Evolutionary conservation across 2,888 invertebrate species (phyloP).

Genomic region (Conistra vaccinii): DNA sequence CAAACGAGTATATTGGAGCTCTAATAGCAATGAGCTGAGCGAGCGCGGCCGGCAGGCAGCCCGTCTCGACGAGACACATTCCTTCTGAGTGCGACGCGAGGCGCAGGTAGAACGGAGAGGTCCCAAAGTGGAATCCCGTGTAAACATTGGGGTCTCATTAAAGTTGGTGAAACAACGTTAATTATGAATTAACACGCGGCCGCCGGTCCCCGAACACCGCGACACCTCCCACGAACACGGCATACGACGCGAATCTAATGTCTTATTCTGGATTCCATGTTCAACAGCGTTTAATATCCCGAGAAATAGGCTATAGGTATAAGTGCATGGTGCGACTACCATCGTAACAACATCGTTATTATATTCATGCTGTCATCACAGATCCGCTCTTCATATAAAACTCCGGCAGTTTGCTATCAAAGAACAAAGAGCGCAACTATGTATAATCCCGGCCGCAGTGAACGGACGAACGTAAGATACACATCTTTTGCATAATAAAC

Average conservation of each 20-base stretch:
- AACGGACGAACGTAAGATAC: constrained; percentile 13
- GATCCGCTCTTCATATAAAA: neutral
- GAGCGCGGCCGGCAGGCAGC: neutral
- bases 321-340: neutral
- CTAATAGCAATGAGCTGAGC: neutral
- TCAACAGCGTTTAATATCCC: constrained; percentile 48
- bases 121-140: constrained; percentile 74
- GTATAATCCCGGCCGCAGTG: neutral
- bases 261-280: constrained; percentile 60
- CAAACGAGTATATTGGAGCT: neutral
- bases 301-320: constrained; percentile 44
- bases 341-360: neutral
- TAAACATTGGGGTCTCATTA: constrained; percentile 78
- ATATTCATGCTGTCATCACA: constrained; percentile 3
- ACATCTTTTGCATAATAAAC: constrained; percentile 24
- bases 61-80: constrained; percentile 1
- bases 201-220: constrained; percentile 47
- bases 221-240: constrained; percentile 22
- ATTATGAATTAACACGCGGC: constrained; percentile 76
- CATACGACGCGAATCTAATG: constrained; percentile 34
- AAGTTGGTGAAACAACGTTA: constrained; percentile 78
- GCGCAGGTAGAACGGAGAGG: constrained; percentile 38
- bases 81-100: constrained; percentile 29
- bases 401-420: neutral
- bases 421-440: neutral